Evolutionary conservation across 2,888 invertebrate genomes (phyloP).

Genomic region (Dione juno): DNA sequence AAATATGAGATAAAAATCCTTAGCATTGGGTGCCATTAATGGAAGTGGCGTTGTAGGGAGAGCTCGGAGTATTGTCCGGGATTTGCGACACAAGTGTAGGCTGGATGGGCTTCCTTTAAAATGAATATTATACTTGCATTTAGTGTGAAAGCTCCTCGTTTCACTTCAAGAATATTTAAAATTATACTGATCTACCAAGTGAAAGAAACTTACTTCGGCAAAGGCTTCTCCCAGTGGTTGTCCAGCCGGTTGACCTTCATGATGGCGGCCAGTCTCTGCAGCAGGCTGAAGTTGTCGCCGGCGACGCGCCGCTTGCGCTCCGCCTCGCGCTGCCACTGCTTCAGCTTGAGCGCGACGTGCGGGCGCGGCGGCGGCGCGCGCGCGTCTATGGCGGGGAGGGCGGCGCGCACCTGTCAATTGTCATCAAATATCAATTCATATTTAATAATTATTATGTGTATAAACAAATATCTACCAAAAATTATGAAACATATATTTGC

Average conservation of each 20-base stretch:
- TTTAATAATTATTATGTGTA: no score
- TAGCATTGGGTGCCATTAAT: neutral
- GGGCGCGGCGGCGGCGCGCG: conserved; percentile 84
- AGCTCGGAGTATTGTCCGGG: no score
- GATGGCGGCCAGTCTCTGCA: conserved; percentile 86
- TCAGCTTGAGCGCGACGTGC: conserved; percentile 87
- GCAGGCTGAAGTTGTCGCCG: conserved; percentile 86
- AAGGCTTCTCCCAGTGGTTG: conserved; percentile 86
- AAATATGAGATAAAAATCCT: neutral
- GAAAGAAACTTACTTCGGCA: conserved; percentile 83
- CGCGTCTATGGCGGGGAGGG: conserved; percentile 87
- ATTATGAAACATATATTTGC: no score
- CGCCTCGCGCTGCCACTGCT: conserved; percentile 87
- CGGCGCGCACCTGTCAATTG: conserved; percentile 82
- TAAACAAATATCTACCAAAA: no score
- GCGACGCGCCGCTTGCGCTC: conserved; percentile 86
- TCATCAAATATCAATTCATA: no score
- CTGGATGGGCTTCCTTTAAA: no score
- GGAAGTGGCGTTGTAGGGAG: no score
- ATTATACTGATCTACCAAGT: no score
- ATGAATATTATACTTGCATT: no score
- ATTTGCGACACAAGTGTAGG: no score
- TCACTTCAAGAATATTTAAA: no score
- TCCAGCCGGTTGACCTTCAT: conserved; percentile 87
- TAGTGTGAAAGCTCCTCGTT: no score